Percentiles rank a stretch among this genome's conserved stretches.
Conservation (phyloP, 2,113 vertebrate genomes). For the Hassar affinis region DNA sequence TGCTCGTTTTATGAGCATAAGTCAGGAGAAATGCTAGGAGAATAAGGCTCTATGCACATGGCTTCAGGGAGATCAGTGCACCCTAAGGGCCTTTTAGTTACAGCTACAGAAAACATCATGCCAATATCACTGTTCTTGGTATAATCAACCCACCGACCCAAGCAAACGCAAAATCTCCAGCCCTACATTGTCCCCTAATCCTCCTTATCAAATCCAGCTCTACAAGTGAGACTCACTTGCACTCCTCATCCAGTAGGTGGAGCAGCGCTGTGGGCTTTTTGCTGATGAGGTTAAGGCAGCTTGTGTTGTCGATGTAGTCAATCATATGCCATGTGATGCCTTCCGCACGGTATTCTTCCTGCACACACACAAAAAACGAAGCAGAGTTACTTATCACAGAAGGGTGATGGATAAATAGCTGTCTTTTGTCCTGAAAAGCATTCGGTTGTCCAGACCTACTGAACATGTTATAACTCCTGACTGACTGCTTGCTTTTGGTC, state of each 20-base stretch:
- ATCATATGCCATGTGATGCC: conserved; percentile 98
- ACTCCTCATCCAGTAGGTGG: conserved; percentile 97
- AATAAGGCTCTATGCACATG: background rate
- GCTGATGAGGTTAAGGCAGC: conserved; percentile 96
- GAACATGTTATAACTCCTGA: background rate
- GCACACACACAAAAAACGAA: conserved; percentile 27
- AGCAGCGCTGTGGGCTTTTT: conserved; percentile 96
- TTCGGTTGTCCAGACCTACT: background rate
- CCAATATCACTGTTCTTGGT: background rate
- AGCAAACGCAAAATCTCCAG: background rate
- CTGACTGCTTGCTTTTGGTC: background rate
- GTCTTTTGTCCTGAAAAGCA: background rate
- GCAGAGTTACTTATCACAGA: no score
- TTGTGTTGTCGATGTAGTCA: conserved; percentile 94
- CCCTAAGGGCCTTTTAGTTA: background rate
- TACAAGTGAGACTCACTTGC: conserved; percentile 83
- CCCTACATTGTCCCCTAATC: background rate
- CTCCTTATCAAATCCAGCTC: background rate
- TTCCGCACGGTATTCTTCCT: conserved; percentile 95
- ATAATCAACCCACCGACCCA: background rate
- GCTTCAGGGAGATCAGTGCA: background rate
- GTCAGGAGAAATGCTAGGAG: background rate
- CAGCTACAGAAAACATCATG: background rate
- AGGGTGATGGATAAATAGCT: background rate
- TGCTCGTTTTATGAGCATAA: background rate